Percentiles rank a stretch among this genome's conserved stretches.
These are phyloP conservation scores for Orcinus orca DNA, from an alignment of 2,113 vertebrate species.

Conservation along the genomic window DNA sequence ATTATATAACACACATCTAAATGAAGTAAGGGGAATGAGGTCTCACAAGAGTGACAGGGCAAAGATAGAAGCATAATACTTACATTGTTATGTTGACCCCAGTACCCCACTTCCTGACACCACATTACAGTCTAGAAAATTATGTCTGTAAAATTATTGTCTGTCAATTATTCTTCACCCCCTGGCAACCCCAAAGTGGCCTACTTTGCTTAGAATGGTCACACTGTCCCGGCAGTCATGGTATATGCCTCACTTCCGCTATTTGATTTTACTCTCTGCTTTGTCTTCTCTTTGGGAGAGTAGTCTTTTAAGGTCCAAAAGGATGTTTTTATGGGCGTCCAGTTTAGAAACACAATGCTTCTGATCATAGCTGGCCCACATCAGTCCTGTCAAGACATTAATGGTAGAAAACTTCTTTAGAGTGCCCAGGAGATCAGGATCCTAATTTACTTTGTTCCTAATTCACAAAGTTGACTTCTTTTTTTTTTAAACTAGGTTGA, in stretches of 20 bases:
- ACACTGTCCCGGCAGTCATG: background rate
- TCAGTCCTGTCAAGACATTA: background rate
- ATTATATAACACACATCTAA: background rate
- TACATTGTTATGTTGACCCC: background rate
- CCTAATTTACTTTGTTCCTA: constrained; percentile 35
- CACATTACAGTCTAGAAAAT: background rate
- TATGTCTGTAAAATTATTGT: background rate
- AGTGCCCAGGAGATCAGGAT: background rate
- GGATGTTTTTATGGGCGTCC: background rate
- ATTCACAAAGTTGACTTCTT: background rate
- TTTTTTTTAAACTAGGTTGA: background rate
- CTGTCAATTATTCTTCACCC: background rate
- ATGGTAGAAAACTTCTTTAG: constrained; percentile 4
- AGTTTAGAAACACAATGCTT: constrained; percentile 10
- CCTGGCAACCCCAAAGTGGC: background rate
- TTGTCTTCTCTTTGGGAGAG: background rate
- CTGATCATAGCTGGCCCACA: background rate
- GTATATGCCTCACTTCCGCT: background rate
- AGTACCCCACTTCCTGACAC: background rate
- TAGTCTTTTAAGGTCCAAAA: background rate
- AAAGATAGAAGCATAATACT: background rate
- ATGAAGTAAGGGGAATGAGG: background rate
- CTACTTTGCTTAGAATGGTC: background rate
- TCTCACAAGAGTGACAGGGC: background rate
- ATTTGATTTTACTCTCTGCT: background rate